These are phyloP conservation scores for Aromia moschata DNA, from an alignment of 2,888 invertebrate species.

Conservation along the genomic window DNA sequence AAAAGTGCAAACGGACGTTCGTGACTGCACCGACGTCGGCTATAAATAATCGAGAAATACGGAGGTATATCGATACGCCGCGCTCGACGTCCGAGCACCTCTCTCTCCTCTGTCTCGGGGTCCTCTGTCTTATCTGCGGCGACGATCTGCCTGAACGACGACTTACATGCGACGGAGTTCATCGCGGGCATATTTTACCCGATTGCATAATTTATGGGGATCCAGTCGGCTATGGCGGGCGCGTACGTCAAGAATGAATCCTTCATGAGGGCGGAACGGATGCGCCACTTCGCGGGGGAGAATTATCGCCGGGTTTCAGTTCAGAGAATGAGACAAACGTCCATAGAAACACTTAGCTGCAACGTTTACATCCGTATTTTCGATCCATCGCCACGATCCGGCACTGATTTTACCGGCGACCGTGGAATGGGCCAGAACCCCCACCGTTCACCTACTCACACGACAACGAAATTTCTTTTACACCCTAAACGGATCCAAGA, in stretches of 20 bases:
- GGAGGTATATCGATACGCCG: constrained; percentile 16
- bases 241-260: constrained; percentile 44
- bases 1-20: constrained; percentile 14
- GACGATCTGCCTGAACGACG: constrained; percentile 19
- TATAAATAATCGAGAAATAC: constrained; percentile 25
- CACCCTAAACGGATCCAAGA: too few species aligned
- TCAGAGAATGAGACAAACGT: too few species aligned
- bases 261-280: constrained; percentile 33
- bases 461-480: too few species aligned
- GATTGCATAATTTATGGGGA: constrained; percentile 46
- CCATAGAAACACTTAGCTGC: too few species aligned
- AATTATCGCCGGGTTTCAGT: not conserved
- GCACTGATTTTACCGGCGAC: too few species aligned
- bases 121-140: constrained; percentile 20
- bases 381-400: too few species aligned
- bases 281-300: too few species aligned
- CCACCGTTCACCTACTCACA: too few species aligned
- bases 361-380: too few species aligned
- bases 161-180: constrained; percentile 16
- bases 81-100: constrained; percentile 19
- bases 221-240: constrained; percentile 34
- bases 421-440: too few species aligned
- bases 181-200: constrained; percentile 31
- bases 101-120: too few species aligned
- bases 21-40: constrained; percentile 12